Evolutionary conservation across 2,113 vertebrate species (phyloP).

Genomic region (Damaliscus lunatus): DNA sequence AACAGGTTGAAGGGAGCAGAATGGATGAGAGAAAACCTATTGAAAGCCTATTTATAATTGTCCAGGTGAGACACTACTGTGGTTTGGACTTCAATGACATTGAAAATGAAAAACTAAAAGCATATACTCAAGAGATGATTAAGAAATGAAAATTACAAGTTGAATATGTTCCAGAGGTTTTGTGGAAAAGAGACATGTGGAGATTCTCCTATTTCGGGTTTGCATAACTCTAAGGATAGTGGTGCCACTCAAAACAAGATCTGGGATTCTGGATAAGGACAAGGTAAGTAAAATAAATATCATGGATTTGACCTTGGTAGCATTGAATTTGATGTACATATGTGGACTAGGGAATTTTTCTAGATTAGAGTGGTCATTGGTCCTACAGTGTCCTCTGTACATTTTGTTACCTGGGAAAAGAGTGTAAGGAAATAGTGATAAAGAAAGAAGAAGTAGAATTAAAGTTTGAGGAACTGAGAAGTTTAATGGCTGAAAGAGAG

Average conservation of each 20-base stretch:
- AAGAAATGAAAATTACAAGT: not conserved
- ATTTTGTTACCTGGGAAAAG: not conserved
- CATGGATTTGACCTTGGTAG: not conserved
- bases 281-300: not conserved
- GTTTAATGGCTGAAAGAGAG: not conserved
- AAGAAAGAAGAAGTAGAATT: not conserved
- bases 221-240: not conserved
- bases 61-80: not conserved
- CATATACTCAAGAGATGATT: not conserved
- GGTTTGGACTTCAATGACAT: not conserved
- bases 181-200: not conserved
- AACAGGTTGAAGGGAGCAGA: not conserved
- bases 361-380: not conserved
- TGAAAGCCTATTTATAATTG: not conserved
- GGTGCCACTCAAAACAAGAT: not conserved
- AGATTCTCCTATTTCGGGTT: not conserved
- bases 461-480: not conserved
- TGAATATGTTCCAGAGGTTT: not conserved
- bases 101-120: not conserved
- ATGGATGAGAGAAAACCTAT: not conserved
- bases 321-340: not conserved
- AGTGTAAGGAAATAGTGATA: not conserved
- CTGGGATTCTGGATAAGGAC: not conserved
- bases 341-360: not conserved
- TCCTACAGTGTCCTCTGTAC: not conserved